These are phyloP conservation scores for Phalacrocorax carbo DNA, from an alignment of 2,113 vertebrate species.

Conservation along the genomic window DNA sequence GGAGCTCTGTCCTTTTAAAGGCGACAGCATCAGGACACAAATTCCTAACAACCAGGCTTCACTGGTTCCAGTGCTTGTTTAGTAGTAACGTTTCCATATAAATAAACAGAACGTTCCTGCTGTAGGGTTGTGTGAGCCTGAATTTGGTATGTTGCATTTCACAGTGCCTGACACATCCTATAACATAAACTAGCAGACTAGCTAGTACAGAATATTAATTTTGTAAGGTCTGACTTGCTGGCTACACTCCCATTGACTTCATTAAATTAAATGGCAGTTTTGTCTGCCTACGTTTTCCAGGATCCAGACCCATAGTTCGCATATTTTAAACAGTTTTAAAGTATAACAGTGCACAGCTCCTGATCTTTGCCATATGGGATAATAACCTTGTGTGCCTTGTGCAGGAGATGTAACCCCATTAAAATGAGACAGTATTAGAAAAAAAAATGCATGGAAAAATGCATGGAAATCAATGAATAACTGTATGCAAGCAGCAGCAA, in stretches of 20 bases:
- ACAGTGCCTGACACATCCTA: background rate
- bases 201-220: conserved; percentile 51
- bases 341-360: background rate
- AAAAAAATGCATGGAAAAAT: background rate
- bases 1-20: conserved; percentile 16
- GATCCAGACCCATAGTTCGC: background rate
- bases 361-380: background rate
- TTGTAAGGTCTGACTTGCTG: background rate
- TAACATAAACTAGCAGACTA: conserved; percentile 54
- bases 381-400: background rate
- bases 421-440: background rate
- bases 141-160: background rate
- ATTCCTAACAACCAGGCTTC: background rate
- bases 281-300: background rate
- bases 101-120: background rate
- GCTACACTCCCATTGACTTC: conserved; percentile 10
- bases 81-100: conserved; percentile 21
- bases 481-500: background rate
- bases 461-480: background rate
- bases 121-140: background rate
- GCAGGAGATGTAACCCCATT: background rate
- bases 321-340: background rate
- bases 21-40: background rate
- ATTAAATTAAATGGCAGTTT: conserved; percentile 38
- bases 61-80: conserved; percentile 8